phyloP scores from a whole-genome alignment of 2,888 invertebrate species.

The Caprella mutica region DNA sequence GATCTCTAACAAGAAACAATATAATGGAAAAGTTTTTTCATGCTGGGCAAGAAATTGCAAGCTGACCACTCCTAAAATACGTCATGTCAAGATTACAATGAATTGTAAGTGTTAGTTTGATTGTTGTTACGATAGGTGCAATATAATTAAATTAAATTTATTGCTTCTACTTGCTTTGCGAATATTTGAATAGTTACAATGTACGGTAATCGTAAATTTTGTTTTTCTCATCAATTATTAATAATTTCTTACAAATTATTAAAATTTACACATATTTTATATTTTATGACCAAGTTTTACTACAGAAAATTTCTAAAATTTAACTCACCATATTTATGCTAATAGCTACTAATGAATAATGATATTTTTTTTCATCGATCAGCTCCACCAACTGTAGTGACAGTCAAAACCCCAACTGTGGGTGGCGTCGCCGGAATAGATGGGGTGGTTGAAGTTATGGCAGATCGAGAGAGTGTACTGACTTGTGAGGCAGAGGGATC shows the following conservation, averaged over 20 bases:
- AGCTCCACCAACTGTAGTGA: not conserved
- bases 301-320: too few species aligned
- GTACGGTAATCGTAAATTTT: too few species aligned
- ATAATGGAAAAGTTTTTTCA: constrained; percentile 1
- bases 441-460: constrained; percentile 3
- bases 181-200: too few species aligned
- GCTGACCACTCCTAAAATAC: not conserved
- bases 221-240: too few species aligned
- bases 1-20: not conserved
- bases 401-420: constrained; percentile 5
- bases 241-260: too few species aligned
- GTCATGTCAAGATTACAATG: constrained; percentile 7
- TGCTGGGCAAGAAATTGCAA: not conserved
- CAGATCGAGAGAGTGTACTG: constrained; percentile 2
- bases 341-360: too few species aligned
- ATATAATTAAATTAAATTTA: too few species aligned
- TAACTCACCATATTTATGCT: too few species aligned
- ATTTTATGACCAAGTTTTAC: too few species aligned
- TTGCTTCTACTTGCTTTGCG: too few species aligned
- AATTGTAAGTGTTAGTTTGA: not conserved
- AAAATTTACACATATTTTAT: too few species aligned
- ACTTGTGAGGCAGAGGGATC: constrained; percentile 1
- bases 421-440: constrained; percentile 6
- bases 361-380: not conserved
- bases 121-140: not conserved